Evolutionary conservation across 2,888 invertebrate genomes (phyloP).

Genomic region (Nomada flava): DNA sequence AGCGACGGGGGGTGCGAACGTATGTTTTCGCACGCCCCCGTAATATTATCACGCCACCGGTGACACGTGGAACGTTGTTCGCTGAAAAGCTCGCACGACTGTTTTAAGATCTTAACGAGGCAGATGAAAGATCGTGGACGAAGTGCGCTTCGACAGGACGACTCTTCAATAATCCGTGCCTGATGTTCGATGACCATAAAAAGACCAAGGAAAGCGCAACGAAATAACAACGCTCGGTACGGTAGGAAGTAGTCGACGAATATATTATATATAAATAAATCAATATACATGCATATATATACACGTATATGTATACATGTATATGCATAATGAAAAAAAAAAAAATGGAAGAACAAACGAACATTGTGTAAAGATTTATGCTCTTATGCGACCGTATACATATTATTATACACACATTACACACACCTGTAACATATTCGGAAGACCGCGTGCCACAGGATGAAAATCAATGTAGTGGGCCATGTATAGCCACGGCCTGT

Average conservation of each 20-base stretch:
- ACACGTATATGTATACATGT: background rate
- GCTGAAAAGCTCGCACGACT: background rate
- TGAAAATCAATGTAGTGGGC: slow-evolving; percentile 80
- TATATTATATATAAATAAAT: slow-evolving; percentile 26
- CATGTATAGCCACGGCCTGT: slow-evolving; percentile 84
- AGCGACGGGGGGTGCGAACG: no score
- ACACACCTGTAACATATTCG: slow-evolving; percentile 57
- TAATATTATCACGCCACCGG: no score
- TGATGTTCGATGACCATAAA: slow-evolving; percentile 47
- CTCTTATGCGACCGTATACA: slow-evolving; percentile 25
- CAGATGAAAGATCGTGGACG: background rate
- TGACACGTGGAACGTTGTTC: background rate
- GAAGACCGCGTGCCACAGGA: slow-evolving; percentile 83
- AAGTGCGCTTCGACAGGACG: slow-evolving; percentile 27
- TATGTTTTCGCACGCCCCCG: no score
- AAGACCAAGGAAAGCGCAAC: slow-evolving; percentile 58
- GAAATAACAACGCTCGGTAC: slow-evolving; percentile 55
- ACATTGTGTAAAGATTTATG: slow-evolving; percentile 18
- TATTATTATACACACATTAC: slow-evolving; percentile 14
- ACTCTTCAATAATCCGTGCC: slow-evolving; percentile 51
- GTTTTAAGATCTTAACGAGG: background rate
- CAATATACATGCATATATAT: slow-evolving; percentile 1
- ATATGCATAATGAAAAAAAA: background rate
- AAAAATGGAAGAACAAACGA: slow-evolving; percentile 9
- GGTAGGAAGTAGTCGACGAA: slow-evolving; percentile 50